Evolutionary conservation across 1,140 invertebrate species (phyloP).

Genomic region (Liolophura sinensis): DNA sequence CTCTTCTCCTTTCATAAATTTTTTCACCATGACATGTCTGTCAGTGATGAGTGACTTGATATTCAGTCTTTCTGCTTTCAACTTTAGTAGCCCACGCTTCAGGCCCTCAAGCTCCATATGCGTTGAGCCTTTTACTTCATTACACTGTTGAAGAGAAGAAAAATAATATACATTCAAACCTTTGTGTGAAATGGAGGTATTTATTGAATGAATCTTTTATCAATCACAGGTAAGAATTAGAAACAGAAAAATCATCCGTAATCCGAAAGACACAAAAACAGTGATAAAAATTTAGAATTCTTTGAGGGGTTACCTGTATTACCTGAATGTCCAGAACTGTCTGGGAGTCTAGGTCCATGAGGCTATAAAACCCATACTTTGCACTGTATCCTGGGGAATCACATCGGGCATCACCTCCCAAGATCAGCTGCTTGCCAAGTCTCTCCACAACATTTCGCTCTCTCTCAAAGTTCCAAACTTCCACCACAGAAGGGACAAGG

Average conservation of each 20-base stretch:
- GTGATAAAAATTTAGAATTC: not conserved
- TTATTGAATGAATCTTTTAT: too few relatives aligned
- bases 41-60: constrained; percentile 16
- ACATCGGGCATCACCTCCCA: constrained; percentile 18
- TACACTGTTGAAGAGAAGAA: constrained; percentile 17
- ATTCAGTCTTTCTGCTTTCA: constrained; percentile 1
- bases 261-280: too few relatives aligned
- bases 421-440: not conserved
- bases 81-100: constrained; percentile 2
- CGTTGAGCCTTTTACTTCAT: constrained; percentile 19
- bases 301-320: constrained; percentile 17
- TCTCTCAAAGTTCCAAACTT: constrained; percentile 1
- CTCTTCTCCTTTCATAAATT: constrained; percentile 21
- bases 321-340: constrained; percentile 22
- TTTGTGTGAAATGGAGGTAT: too few relatives aligned
- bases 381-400: constrained; percentile 24
- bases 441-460: not conserved
- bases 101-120: constrained; percentile 20
- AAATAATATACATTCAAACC: too few relatives aligned
- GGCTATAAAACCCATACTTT: constrained; percentile 22
- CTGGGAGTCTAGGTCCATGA: constrained; percentile 14
- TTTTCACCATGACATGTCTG: constrained; percentile 17
- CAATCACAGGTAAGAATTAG: too few relatives aligned
- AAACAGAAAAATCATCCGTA: too few relatives aligned
- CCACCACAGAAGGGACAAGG: constrained; percentile 2